Conservation (phyloP, 2,888 invertebrate genomes). For the Drosophila vallismaia region DNA sequence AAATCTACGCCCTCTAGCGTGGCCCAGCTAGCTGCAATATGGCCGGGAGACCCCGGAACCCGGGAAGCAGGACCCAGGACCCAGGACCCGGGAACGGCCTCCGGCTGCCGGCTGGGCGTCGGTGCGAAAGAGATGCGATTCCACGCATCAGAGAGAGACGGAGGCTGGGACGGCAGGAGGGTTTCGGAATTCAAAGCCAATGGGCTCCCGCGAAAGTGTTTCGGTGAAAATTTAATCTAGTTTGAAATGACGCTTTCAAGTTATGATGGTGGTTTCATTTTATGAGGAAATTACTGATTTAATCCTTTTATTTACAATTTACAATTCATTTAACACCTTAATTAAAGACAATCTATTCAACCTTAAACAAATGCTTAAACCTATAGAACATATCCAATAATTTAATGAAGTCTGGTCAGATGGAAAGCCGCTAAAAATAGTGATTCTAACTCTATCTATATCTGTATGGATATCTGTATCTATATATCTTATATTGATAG, state of each 20-base stretch:
- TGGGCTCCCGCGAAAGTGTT: conserved; percentile 50
- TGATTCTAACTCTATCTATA: no score
- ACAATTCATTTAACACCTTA: background rate
- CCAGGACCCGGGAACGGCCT: conserved; percentile 30
- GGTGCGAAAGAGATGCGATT: conserved; percentile 2
- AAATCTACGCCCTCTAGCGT: conserved; percentile 33
- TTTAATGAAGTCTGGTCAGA: no score
- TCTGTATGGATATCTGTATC: no score
- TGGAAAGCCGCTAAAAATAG: no score
- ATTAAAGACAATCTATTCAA: background rate
- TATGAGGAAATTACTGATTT: background rate
- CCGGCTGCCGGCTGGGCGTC: conserved; percentile 50
- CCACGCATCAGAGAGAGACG: conserved; percentile 9
- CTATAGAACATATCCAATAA: no score
- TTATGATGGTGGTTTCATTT: background rate
- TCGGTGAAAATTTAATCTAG: conserved; percentile 18
- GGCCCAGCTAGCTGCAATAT: conserved; percentile 37
- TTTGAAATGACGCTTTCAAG: background rate
- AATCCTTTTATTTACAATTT: no score
- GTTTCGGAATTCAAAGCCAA: conserved; percentile 54
- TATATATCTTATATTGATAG: no score
- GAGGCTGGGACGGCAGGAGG: conserved; percentile 25
- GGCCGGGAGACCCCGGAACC: conserved; percentile 26
- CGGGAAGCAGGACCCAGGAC: conserved; percentile 23
- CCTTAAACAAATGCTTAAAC: no score